Evolutionary conservation across 1,140 invertebrate species (phyloP).

Genomic region (Brachionus angularis): DNA sequence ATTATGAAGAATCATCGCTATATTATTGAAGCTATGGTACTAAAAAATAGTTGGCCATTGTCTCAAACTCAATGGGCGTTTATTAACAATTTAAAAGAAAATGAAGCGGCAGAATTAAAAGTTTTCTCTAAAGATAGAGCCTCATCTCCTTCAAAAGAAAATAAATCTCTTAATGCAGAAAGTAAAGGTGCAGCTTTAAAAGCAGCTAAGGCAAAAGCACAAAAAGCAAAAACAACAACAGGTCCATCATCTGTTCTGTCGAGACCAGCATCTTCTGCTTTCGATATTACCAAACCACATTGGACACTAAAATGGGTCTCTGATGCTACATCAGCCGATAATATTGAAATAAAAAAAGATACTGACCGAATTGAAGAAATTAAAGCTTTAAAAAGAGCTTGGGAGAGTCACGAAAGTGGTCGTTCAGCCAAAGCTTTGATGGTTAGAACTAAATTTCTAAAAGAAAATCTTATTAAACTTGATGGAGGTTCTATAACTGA

Average conservation of each 20-base stretch:
- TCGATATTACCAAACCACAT: slow-evolving; percentile 55
- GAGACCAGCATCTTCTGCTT: slow-evolving; percentile 45
- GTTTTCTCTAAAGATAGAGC: slow-evolving; percentile 17
- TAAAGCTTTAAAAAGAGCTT: slow-evolving; percentile 56
- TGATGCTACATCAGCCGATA: slow-evolving; percentile 51
- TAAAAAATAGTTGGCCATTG: slow-evolving; percentile 56
- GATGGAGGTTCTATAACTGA: slow-evolving; percentile 23
- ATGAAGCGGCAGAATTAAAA: slow-evolving; percentile 57
- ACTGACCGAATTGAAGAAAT: slow-evolving; percentile 57
- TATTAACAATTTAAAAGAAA: slow-evolving; percentile 55
- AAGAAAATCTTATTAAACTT: slow-evolving; percentile 51
- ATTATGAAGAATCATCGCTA: slow-evolving; percentile 54
- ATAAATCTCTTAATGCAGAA: slow-evolving; percentile 6
- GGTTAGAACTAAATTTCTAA: slow-evolving; percentile 53
- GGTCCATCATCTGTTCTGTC: slow-evolving; percentile 13
- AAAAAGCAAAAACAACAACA: slow-evolving; percentile 46
- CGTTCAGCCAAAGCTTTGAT: slow-evolving; percentile 56
- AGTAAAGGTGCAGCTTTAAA: slow-evolving; percentile 47
- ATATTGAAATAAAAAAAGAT: slow-evolving; percentile 57
- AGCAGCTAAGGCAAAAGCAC: slow-evolving; percentile 47
- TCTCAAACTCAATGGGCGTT: slow-evolving; percentile 54
- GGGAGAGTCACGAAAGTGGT: slow-evolving; percentile 57
- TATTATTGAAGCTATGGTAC: slow-evolving; percentile 54
- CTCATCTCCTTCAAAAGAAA: background rate
- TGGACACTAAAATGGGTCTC: slow-evolving; percentile 54